Evolutionary conservation across 2,113 vertebrate species (phyloP), one percentile per base, ranked within the genome.

Genomic region (Pygoscelis antarcticus): DNA sequence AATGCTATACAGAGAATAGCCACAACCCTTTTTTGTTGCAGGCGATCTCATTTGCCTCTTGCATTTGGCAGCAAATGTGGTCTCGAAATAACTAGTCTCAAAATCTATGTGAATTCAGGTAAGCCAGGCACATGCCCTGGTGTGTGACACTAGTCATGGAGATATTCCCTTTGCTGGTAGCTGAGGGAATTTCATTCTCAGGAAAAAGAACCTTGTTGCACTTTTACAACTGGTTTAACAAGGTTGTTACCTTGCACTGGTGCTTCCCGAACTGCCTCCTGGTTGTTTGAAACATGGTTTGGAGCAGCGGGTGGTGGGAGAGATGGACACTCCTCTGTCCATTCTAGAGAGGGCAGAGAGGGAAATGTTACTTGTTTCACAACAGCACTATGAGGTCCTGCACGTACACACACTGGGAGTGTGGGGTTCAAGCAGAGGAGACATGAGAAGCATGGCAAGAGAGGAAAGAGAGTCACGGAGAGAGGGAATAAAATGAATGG

Each of bases 291-390:
- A 95, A 99, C 98, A 82, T 99, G 99, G 97, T 96, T 99, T 93
- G 98, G 94, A 97, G 99, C 97, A 95, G 98, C 97, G 21, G 99
- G 99, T 91, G 99, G 98, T 81, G 98, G 99, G 70, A 99, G 97
- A 95, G 99, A 98, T 36, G 98, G 97, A 32, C 98, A 99, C 74
- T 99, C 99, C 97, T 99, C 99, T 83, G 99, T 99, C 99, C 99
- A 99, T 97, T 99, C 99, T 99, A 96, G 65, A 98, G 98, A 89
- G 96, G 96, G 87, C 93, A 98, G 98, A 98, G 72, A 84, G 81
- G 77, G 76, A 85, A 71, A 68, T 22, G 49, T 90, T 81, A 94
- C 96, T 96, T 3, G 38, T 80, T 89, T 91, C 94, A 84, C 83
- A 78, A 71, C 64, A 89, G 80, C 88, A 36, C 86, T 21, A 21